Base-by-base conservation (phyloP, 2,113 vertebrate species). In the Entelurus aequoreus region DNA sequence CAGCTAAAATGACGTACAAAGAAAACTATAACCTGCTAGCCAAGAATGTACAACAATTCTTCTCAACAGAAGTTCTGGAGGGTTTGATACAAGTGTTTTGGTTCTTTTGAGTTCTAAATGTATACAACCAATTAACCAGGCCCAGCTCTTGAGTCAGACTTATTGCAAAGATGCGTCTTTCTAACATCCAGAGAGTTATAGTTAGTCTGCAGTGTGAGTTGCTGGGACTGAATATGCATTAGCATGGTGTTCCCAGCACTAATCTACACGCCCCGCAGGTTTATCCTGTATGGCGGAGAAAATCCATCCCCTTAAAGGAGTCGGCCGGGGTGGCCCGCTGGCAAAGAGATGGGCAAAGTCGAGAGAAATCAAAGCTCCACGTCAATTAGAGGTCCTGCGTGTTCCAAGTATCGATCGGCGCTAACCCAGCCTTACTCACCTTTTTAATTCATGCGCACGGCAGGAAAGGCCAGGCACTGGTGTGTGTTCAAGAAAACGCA, bases 361-460 rank as follows among this genome's bases (percentile, higher is more conserved):
- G 44, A 63, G 62, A 67, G 77, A 83, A 82, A 83, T 82, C 78
- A 81, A 86, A 84, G 66, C 54, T 56, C 46, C 48, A 28, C 75
- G 68, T 86, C 71, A 71, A 74, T 82, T 77, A 63, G 56, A 77
- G 75, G 74, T 83, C 73, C 72, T 54, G 13, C 49, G 58, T 50
- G 67, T 48, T 78, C 54, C 67, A 66, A 62, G 58, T 87, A 87
- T 87, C 58, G 83, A 82, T 79, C 66, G 63, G 60, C 1, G 0
- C 40, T 59, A 77, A 67, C 62, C 70, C 61, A 21, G 40, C 69
- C 36, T 16, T 8, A 3, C 8, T 62, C 49, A 55, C 44, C 65
- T 75, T 53, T 56, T 56, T 56, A 56, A 56, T 56, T 10, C 69
- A 60, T 44, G 53, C 61, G 58, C 40, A 4, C 56, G 54, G 42